Evolutionary conservation across 1,140 invertebrate species (phyloP), one percentile per base, ranked within the genome.

Genomic region (Wiebesia pumilae): DNA sequence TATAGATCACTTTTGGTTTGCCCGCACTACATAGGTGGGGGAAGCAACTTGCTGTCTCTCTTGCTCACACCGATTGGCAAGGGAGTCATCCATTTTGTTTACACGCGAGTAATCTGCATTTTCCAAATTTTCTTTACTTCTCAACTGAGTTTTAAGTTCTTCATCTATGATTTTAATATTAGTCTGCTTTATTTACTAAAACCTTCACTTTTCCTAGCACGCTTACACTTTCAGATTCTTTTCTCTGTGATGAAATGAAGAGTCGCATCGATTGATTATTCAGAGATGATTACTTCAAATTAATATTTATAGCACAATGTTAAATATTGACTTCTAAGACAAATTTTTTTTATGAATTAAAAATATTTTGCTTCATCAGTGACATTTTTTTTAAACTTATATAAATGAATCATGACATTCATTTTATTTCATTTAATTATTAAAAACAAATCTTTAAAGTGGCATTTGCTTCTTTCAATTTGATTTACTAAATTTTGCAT

Each of bases 21-120:
- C 24, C 38, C 71, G 38, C 71, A 40, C 19, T 0, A 35, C 19
- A 7, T 14, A 3, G 71, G 19, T 14, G 27, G 38, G 27, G 71
- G 38, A 9, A 43, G 24, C 0, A n/a, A 27, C 78, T 40, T 81
- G 21, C 43, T 47, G 27, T 81, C 80, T 81, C 81, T 47, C 81
- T 82, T 27, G 16, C 81, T 65, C 81, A 19, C 43, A 69, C 43
- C n/a, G 65, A 47, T 87, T 89, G 90, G 90, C 90, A 91, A 91
- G 90, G 89, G 88, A 83, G 89, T 84, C 91, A 91, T 91, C 91
- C 91, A 91, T 91, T 91, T 91, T 91, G 91, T 91, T 91, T 91
- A 91, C 88, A 90, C 87, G 87, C 87, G 21, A 69, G 30, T 65
- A 67, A 78, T 84, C 62, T 24, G 4, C 33, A 80, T 54, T 82